These are phyloP conservation scores for Atta colombica DNA, from an alignment of 1,140 invertebrate species.

Conservation along the genomic window DNA sequence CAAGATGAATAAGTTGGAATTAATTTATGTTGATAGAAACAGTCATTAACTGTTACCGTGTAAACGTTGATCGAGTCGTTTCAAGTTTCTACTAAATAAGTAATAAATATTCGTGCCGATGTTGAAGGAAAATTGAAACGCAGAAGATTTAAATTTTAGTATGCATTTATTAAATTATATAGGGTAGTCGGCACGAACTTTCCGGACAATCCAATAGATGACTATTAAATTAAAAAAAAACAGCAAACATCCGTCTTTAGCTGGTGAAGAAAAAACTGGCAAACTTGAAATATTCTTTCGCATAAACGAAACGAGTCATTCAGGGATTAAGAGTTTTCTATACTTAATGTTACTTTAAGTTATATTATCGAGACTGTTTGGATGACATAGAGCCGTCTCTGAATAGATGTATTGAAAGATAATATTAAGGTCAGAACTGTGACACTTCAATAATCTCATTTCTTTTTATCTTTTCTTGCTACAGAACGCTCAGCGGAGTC, in stretches of 20 bases:
- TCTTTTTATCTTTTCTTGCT: slow-evolving; percentile 21
- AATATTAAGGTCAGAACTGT: slow-evolving; percentile 9
- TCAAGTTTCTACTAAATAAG: background rate
- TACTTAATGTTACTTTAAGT: background rate
- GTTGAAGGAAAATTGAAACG: too few relatives aligned
- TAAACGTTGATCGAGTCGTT: background rate
- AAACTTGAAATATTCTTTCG: background rate
- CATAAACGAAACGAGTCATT: background rate
- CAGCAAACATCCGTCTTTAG: background rate
- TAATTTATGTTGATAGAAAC: too few relatives aligned
- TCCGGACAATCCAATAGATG: background rate
- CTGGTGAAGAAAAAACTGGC: background rate
- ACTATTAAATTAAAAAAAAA: background rate
- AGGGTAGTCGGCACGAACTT: too few relatives aligned
- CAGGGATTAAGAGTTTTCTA: background rate
- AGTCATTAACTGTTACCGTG: background rate
- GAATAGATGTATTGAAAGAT: slow-evolving; percentile 20
- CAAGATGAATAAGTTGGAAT: too few relatives aligned
- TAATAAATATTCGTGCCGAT: background rate
- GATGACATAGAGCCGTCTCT: background rate
- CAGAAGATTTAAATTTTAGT: too few relatives aligned
- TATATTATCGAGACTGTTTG: background rate
- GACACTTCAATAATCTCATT: slow-evolving; percentile 23
- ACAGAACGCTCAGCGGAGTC: too few relatives aligned
- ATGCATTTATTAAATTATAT: too few relatives aligned